A percentile compares a stretch with the other conserved stretches of the same genome.
Evolutionary conservation across 2,113 vertebrate genomes (phyloP).

Genomic region (Xyrauchen texanus): DNA sequence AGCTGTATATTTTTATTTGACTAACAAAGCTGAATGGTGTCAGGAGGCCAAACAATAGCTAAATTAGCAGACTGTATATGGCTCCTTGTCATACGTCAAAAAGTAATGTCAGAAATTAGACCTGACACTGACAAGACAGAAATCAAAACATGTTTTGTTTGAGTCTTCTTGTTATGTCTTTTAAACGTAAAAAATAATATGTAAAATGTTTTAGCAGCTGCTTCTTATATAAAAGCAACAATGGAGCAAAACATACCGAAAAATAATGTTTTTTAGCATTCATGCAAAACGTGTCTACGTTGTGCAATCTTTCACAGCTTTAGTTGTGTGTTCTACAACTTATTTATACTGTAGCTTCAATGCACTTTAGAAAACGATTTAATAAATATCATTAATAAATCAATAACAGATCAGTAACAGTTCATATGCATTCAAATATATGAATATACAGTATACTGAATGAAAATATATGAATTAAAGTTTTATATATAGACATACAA

Average conservation of each 20-base stretch:
- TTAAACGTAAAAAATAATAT: too few relatives aligned
- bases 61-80: background rate
- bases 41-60: background rate
- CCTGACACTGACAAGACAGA: too few relatives aligned
- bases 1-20: slow-evolving; percentile 37
- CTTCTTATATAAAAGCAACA: too few relatives aligned
- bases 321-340: background rate
- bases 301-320: background rate
- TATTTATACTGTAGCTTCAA: background rate
- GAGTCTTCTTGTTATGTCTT: background rate
- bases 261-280: too few relatives aligned
- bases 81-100: background rate
- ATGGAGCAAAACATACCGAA: too few relatives aligned
- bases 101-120: background rate
- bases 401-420: background rate
- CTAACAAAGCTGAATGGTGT: slow-evolving; percentile 4
- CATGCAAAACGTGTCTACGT: background rate
- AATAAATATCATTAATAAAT: background rate
- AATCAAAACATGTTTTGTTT: background rate
- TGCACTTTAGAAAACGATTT: background rate
- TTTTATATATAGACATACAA: background rate
- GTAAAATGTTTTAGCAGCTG: too few relatives aligned
- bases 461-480: background rate
- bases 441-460: background rate
- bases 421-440: too few relatives aligned